A percentile compares a stretch with the other conserved stretches of the same genome.
These are phyloP conservation scores for Cephus spinipes DNA, from an alignment of 2,888 invertebrate genomes.

Conservation along the genomic window DNA sequence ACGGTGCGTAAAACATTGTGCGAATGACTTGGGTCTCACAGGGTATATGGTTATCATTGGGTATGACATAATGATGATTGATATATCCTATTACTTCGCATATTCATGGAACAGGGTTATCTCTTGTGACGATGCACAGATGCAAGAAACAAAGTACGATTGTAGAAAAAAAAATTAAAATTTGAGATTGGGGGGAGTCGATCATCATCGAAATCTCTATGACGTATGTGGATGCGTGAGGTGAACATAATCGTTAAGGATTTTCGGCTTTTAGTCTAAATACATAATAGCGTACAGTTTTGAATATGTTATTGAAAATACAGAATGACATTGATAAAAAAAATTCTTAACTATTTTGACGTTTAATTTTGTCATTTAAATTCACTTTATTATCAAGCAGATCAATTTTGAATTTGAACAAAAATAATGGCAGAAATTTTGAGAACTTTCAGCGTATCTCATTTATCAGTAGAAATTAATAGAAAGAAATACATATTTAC, in stretches of 20 bases:
- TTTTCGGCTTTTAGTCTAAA: neutral
- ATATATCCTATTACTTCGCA: neutral
- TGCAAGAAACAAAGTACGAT: slow-evolving; percentile 35
- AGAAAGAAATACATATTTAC: too few species aligned
- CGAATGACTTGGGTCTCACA: neutral
- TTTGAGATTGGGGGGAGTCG: neutral
- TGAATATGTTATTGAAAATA: neutral
- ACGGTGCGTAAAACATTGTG: neutral
- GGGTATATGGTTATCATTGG: neutral
- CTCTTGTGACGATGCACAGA: slow-evolving; percentile 45
- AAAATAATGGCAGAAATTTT: too few species aligned
- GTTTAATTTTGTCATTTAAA: too few species aligned
- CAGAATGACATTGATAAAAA: too few species aligned
- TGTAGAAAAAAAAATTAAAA: neutral
- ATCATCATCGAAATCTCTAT: neutral
- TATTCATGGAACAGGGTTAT: neutral
- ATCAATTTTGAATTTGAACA: too few species aligned
- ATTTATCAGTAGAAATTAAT: too few species aligned
- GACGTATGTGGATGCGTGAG: neutral
- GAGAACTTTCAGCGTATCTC: too few species aligned
- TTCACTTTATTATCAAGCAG: too few species aligned
- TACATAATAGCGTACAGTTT: neutral
- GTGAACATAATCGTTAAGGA: neutral
- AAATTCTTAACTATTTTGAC: too few species aligned
- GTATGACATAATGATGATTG: neutral